Conservation (phyloP, 2,113 vertebrate species). For the Platysternon megacephalum region DNA sequence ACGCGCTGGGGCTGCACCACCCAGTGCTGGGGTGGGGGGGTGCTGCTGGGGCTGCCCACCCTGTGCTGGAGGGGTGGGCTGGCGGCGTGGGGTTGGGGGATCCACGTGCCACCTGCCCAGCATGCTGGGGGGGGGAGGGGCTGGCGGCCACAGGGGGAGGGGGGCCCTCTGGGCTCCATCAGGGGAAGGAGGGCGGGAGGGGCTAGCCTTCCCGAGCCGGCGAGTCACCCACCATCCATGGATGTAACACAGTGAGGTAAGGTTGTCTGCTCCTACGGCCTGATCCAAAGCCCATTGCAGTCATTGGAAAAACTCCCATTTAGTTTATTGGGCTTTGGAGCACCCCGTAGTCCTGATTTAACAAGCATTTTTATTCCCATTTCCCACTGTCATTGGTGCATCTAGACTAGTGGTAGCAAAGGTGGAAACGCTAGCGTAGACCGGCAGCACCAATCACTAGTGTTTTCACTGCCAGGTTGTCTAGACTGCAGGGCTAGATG, state of each 20-base stretch:
- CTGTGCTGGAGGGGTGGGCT: too few species aligned
- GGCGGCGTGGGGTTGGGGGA: too few species aligned
- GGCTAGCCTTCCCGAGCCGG: too few species aligned
- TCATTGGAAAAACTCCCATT: conserved; percentile 50
- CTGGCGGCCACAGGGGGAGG: accelerated
- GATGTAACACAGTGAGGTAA: conserved; percentile 37
- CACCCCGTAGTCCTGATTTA: conserved; percentile 62
- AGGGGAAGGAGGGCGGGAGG: too few species aligned
- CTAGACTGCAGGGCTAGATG: background rate
- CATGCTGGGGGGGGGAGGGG: too few species aligned
- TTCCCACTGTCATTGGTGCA: conserved; percentile 40
- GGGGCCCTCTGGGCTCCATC: too few species aligned
- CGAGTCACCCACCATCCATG: background rate
- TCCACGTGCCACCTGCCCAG: accelerated
- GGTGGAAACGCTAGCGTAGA: conserved; percentile 25
- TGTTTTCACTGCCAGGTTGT: conserved; percentile 36
- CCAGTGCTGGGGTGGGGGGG: too few species aligned
- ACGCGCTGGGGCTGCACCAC: too few species aligned
- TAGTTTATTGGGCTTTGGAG: conserved; percentile 58
- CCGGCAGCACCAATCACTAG: background rate
- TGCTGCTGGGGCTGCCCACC: too few species aligned
- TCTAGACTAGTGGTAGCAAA: conserved; percentile 18
- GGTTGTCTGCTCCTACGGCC: conserved; percentile 48
- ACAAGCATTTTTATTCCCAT: conserved; percentile 63
- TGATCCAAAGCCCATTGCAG: conserved; percentile 55